phyloP scores from a whole-genome alignment of 2,797 vertebrate genomes.

The Sebastes vulpes region DNA sequence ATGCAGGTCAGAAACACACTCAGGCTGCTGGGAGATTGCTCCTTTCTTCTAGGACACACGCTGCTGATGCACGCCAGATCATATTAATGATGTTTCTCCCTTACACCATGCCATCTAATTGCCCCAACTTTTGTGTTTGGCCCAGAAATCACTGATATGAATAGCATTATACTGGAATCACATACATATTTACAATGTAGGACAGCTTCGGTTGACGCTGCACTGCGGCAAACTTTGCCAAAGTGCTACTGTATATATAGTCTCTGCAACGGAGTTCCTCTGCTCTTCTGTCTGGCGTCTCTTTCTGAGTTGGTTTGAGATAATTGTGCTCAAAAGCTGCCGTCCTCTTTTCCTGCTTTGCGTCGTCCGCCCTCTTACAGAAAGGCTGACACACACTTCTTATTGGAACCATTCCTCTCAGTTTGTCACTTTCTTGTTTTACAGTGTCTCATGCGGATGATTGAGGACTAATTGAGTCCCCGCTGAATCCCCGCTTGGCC shows the following conservation, averaged over 20 bases:
- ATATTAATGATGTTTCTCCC: slow-evolving; percentile 33
- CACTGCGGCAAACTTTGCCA: slow-evolving; percentile 23
- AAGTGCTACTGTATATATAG: neutral
- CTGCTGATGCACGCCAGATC: slow-evolving; percentile 1
- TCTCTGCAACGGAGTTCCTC: neutral
- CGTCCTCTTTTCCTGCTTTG: neutral
- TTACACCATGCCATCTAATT: slow-evolving; percentile 5
- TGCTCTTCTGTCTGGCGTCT: neutral
- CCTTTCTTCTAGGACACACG: neutral
- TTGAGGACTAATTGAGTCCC: slow-evolving; percentile 17
- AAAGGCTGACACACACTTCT: neutral
- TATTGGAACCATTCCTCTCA: neutral
- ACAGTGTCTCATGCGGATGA: neutral
- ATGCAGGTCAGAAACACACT: slow-evolving; percentile 35
- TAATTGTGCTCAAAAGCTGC: neutral
- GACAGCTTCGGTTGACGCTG: slow-evolving; percentile 22
- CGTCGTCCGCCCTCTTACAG: neutral
- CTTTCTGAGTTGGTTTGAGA: neutral
- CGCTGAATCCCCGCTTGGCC: neutral
- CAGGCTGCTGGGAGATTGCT: slow-evolving; percentile 8
- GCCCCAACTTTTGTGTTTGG: slow-evolving; percentile 16
- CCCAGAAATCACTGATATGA: slow-evolving; percentile 31
- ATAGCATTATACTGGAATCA: slow-evolving; percentile 10
- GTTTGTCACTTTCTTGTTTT: neutral
- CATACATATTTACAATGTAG: slow-evolving; percentile 40